Evolutionary conservation across 2,797 vertebrate species (phyloP).

Genomic region (Anabas testudineus): DNA sequence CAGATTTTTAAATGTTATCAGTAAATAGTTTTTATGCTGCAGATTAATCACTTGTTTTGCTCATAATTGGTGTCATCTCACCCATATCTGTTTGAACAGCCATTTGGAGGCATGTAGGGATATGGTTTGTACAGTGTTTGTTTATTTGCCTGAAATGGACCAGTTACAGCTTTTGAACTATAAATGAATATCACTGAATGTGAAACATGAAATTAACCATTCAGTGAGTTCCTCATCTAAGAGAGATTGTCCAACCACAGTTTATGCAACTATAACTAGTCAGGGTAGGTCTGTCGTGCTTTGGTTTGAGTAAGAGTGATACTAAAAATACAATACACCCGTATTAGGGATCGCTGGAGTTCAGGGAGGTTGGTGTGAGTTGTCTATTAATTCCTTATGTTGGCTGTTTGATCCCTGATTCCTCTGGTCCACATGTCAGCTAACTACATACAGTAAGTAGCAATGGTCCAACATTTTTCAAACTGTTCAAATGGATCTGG

Average conservation of each 20-base stretch:
- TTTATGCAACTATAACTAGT: neutral
- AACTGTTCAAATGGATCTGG: too few relatives aligned
- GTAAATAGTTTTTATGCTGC: slow-evolving; percentile 57
- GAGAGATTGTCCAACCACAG: too few relatives aligned
- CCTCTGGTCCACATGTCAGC: too few relatives aligned
- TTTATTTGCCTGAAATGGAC: slow-evolving; percentile 48
- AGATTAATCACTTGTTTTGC: slow-evolving; percentile 62
- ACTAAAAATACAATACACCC: too few relatives aligned
- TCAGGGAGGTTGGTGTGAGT: too few relatives aligned
- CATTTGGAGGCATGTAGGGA: slow-evolving; percentile 57
- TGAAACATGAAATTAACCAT: slow-evolving; percentile 27
- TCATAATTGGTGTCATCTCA: slow-evolving; percentile 63
- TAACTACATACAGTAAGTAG: too few relatives aligned
- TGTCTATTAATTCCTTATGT: too few relatives aligned
- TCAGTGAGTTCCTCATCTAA: too few relatives aligned
- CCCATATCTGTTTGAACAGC: slow-evolving; percentile 73
- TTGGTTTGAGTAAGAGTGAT: neutral
- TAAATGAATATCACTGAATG: slow-evolving; percentile 38
- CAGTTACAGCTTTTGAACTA: slow-evolving; percentile 52
- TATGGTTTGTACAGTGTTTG: slow-evolving; percentile 60
- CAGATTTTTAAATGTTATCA: slow-evolving; percentile 57
- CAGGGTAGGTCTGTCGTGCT: neutral
- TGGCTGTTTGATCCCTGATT: too few relatives aligned
- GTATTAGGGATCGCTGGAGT: too few relatives aligned
- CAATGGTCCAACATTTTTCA: too few relatives aligned